Conservation (phyloP, 1,140 invertebrate species). For the Oedothorax gibbosus region DNA sequence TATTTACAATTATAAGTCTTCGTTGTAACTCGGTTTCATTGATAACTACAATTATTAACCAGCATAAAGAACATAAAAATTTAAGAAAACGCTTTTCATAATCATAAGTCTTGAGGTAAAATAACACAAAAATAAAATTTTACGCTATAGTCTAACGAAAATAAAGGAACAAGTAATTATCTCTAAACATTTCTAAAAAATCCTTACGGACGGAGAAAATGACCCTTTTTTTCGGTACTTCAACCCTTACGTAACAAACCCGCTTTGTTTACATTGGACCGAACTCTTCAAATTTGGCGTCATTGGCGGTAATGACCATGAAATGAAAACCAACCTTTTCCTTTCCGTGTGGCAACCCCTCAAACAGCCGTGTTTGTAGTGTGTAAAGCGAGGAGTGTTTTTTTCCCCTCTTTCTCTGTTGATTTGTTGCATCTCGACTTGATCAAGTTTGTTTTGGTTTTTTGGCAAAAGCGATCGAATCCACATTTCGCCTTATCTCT, state of each 20-base stretch:
- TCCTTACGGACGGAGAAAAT: too few species aligned
- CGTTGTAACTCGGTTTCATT: too few species aligned
- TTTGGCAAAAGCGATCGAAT: conserved; percentile 22
- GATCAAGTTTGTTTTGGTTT: background rate
- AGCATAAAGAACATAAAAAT: too few species aligned
- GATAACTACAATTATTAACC: too few species aligned
- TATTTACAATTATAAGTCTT: too few species aligned
- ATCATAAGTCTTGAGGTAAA: too few species aligned
- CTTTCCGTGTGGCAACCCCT: conserved; percentile 42
- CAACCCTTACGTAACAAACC: conserved; percentile 14
- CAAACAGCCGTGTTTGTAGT: too few species aligned
- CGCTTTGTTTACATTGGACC: conserved; percentile 19
- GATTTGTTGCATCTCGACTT: conserved; percentile 28
- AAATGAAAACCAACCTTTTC: conserved; percentile 29
- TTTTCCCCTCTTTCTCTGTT: conserved; percentile 42
- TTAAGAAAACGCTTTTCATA: too few species aligned
- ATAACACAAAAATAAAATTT: too few species aligned
- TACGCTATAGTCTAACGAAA: too few species aligned
- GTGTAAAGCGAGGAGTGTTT: conserved; percentile 18
- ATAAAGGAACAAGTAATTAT: too few species aligned
- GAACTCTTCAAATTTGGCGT: conserved; percentile 8
- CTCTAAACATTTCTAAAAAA: too few species aligned
- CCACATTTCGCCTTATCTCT: conserved; percentile 1
- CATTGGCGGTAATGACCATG: conserved; percentile 29
- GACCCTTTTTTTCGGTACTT: background rate